Percentiles rank a stretch among this genome's conserved stretches.
Conservation (phyloP, 2,888 invertebrate genomes). For the Cryptocephalus moraei region DNA sequence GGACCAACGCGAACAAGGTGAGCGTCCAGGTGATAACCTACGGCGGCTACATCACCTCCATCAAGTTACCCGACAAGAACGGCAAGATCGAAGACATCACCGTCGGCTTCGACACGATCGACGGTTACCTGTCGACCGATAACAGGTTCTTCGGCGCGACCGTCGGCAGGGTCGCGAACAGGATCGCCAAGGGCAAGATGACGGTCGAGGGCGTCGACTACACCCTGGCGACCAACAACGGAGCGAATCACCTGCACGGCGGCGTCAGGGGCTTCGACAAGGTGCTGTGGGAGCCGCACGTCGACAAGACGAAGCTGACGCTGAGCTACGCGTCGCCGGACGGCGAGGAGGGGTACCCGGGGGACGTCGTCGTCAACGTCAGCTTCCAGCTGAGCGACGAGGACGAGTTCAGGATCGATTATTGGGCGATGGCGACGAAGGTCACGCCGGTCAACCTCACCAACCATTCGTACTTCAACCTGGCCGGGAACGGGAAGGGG, state of each 20-base stretch:
- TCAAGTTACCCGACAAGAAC: slow-evolving; percentile 62
- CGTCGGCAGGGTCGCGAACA: slow-evolving; percentile 78
- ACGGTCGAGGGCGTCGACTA: slow-evolving; percentile 55
- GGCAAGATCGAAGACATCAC: slow-evolving; percentile 66
- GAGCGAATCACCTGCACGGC: slow-evolving; percentile 69
- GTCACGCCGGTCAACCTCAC: slow-evolving; percentile 80
- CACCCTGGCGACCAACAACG: slow-evolving; percentile 59
- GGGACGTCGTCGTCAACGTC: slow-evolving; percentile 61
- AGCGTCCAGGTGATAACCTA: slow-evolving; percentile 57
- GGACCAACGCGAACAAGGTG: slow-evolving; percentile 54
- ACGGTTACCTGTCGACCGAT: slow-evolving; percentile 45
- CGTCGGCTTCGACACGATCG: slow-evolving; percentile 70
- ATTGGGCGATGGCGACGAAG: slow-evolving; percentile 65
- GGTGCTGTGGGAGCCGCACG: slow-evolving; percentile 52
- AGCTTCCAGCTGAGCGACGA: slow-evolving; percentile 61
- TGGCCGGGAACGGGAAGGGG: slow-evolving; percentile 76
- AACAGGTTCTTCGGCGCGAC: slow-evolving; percentile 60
- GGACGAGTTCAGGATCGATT: slow-evolving; percentile 65
- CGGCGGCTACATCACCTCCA: slow-evolving; percentile 71
- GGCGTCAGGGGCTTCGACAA: slow-evolving; percentile 77
- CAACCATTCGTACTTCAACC: slow-evolving; percentile 84
- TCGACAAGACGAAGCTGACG: slow-evolving; percentile 50
- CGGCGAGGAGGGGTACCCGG: slow-evolving; percentile 84
- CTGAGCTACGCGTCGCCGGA: slow-evolving; percentile 69
- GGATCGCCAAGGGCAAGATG: slow-evolving; percentile 63